Base-by-base conservation (phyloP, 2,113 vertebrate species). In the Salminus brasiliensis region DNA sequence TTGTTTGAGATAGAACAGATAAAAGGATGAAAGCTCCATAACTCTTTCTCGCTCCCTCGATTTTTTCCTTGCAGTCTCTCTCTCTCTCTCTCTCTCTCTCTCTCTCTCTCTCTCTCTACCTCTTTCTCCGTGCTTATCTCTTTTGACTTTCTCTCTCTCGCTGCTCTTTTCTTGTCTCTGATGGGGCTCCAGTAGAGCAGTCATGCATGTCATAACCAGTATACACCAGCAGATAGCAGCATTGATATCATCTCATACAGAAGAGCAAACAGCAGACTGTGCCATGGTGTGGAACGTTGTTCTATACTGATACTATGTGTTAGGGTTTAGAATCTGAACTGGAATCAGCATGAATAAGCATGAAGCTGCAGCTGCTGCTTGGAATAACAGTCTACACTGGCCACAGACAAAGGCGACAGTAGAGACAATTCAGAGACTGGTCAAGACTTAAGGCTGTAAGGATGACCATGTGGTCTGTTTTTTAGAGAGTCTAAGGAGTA, bases 201-300 rank as follows among this genome's bases (percentile, higher is more conserved):
- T 73, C 11, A 73, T 55, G 32, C 47, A 66, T 72, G 78, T 79
- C 39, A 72, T 73, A 91, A 76, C 86, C 88, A 79, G 52, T 79
- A 69, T 89, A 72, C 30, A 72, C 93, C 93, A 93, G 85, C 84
- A 93, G 93, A 90, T 90, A 89, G 85, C 93, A 92, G 90, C 87
- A 92, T 89, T 89, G 88, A 90, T 91, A 90, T 86, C 86, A 66
- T 81, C 89, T 57, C 34, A 55, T 23, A 63, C 30, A 23, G 23
- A 55, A 47, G 11, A 45, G 15, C 25, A 60, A 62, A 45, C 36
- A 45, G 15, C 25, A 60, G 59, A 45, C 36, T 5, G 68, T 47
- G 30, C 4, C 6, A 21, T 1, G 45, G 32, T 27, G 27, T 30
- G 21, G 34, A 21, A 23, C 67, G 12, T 30, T 2, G 52, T 80